Conservation (phyloP, 2,797 vertebrate genomes). For the Phrynocephalus guinanensis region DNA sequence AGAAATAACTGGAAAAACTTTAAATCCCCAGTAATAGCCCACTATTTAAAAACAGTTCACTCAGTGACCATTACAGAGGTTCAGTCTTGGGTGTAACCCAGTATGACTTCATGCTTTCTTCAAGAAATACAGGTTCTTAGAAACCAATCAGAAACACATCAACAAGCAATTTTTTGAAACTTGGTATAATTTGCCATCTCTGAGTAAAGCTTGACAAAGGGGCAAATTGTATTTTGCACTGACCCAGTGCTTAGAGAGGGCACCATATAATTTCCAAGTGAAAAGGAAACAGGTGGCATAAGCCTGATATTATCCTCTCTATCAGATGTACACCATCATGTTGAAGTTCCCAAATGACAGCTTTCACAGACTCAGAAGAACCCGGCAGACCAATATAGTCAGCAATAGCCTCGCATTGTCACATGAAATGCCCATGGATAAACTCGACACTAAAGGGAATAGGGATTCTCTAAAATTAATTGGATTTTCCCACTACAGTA, state of each 20-base stretch:
- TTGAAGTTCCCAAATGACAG: background rate
- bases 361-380: background rate
- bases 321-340: background rate
- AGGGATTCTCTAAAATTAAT: too few species aligned
- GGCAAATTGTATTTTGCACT: background rate
- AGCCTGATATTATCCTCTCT: background rate
- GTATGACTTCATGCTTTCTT: background rate
- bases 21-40: background rate
- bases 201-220: background rate
- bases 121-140: background rate
- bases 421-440: background rate
- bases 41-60: background rate
- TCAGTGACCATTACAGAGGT: background rate
- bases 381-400: background rate
- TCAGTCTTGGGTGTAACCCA: background rate
- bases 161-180: slow-evolving; percentile 11
- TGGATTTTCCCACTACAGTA: too few species aligned
- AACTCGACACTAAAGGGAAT: too few species aligned
- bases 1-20: background rate
- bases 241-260: background rate
- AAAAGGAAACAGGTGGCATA: background rate
- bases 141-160: slow-evolving; percentile 14
- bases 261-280: background rate
- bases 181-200: background rate
- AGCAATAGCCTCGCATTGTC: background rate